Conservation (phyloP, 2,113 vertebrate species). For the Bucco capensis region DNA sequence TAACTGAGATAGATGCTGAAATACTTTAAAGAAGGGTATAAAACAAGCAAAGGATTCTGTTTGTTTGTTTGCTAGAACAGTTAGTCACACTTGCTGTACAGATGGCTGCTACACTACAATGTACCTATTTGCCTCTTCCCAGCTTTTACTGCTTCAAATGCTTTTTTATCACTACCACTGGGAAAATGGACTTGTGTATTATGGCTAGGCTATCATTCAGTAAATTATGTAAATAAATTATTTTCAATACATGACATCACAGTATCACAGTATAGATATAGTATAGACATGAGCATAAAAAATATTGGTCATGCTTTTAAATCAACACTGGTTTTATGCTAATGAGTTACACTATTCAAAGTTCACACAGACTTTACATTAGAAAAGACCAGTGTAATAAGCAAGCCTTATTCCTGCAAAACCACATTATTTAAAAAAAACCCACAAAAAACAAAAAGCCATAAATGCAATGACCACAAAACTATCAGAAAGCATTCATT, state of each 20-base stretch:
- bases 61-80: not conserved
- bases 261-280: too few relatives aligned
- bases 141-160: not conserved
- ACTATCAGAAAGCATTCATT: not conserved
- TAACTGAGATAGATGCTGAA: not conserved
- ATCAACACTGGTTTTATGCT: not conserved
- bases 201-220: not conserved
- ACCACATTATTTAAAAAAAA: not conserved
- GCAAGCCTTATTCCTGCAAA: not conserved
- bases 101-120: not conserved
- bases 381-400: not conserved
- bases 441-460: too few relatives aligned
- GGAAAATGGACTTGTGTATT: not conserved
- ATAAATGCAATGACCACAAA: not conserved
- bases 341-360: not conserved
- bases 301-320: not conserved
- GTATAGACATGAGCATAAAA: too few relatives aligned
- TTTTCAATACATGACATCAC: not conserved
- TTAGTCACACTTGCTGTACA: not conserved
- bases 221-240: not conserved
- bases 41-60: not conserved
- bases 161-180: not conserved
- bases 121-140: not conserved
- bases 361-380: not conserved
- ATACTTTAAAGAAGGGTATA: not conserved